phyloP scores from a whole-genome alignment of 1,140 invertebrate genomes.

The Lepidotrigona ventralis region DNA sequence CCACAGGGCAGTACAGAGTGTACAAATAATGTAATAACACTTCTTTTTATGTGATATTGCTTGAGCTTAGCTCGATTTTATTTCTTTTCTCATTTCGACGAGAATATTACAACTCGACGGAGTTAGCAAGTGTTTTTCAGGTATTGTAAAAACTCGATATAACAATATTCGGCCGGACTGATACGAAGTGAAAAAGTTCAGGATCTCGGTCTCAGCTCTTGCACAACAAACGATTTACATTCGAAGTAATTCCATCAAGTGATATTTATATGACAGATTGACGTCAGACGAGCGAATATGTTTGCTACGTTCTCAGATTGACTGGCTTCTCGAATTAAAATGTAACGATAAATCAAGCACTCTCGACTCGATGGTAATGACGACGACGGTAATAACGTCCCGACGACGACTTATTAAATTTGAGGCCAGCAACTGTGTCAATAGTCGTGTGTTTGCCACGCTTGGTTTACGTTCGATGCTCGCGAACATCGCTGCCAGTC shows the following conservation, averaged over 20 bases:
- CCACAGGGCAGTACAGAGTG: slow-evolving; percentile 86
- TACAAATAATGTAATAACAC: slow-evolving; percentile 83
- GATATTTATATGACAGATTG: slow-evolving; percentile 11
- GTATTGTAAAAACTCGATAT: too few relatives aligned
- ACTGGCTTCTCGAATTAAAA: not conserved
- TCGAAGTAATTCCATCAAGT: not conserved
- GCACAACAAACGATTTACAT: not conserved
- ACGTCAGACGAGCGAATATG: not conserved
- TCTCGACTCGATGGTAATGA: too few relatives aligned
- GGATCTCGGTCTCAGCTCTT: not conserved
- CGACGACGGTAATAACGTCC: not conserved
- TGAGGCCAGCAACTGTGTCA: not conserved
- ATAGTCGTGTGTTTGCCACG: slow-evolving; percentile 16
- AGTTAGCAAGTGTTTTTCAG: too few relatives aligned
- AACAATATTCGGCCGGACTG: too few relatives aligned
- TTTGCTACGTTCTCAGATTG: not conserved
- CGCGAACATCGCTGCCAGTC: slow-evolving; percentile 26
- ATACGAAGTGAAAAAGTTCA: too few relatives aligned
- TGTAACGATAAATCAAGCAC: slow-evolving; percentile 24
- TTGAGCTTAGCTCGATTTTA: too few relatives aligned
- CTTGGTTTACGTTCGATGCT: not conserved
- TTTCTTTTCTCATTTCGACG: too few relatives aligned
- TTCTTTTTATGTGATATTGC: slow-evolving; percentile 87
- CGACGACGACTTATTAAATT: slow-evolving; percentile 34
- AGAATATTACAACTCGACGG: too few relatives aligned